A percentile compares a stretch with the other conserved stretches of the same genome.
Conservation (phyloP, 2,113 vertebrate species). For the Peromyscus maniculatus region DNA sequence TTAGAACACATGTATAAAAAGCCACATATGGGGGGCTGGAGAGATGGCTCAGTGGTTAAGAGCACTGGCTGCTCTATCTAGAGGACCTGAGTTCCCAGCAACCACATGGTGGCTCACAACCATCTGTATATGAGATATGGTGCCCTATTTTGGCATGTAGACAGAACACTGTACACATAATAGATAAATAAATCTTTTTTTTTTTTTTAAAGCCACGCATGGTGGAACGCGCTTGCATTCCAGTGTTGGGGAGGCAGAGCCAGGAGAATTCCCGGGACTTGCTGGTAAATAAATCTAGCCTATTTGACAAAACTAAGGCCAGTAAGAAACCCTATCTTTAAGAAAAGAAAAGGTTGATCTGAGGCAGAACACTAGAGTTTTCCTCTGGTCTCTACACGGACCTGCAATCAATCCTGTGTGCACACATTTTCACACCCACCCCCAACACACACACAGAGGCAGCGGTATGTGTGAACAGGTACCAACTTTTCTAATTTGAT, state of each 20-base stretch:
- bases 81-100: too few relatives aligned
- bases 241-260: background rate
- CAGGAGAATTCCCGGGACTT: background rate
- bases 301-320: too few relatives aligned
- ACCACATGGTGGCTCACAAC: too few relatives aligned
- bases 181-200: too few relatives aligned
- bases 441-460: background rate
- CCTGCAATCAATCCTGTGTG: too few relatives aligned
- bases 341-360: background rate
- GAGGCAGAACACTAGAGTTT: background rate
- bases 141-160: too few relatives aligned
- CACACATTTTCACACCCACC: background rate
- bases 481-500: slow-evolving; percentile 21
- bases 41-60: too few relatives aligned
- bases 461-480: background rate
- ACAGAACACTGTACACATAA: too few relatives aligned
- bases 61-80: too few relatives aligned
- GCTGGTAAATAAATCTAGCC: background rate
- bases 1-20: background rate
- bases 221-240: background rate
- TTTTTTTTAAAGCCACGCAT: background rate
- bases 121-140: too few relatives aligned
- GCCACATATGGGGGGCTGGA: too few relatives aligned
- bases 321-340: background rate
- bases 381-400: background rate